phyloP scores from a whole-genome alignment of 2,113 vertebrate species.

The Puffinus mauretanicus region DNA sequence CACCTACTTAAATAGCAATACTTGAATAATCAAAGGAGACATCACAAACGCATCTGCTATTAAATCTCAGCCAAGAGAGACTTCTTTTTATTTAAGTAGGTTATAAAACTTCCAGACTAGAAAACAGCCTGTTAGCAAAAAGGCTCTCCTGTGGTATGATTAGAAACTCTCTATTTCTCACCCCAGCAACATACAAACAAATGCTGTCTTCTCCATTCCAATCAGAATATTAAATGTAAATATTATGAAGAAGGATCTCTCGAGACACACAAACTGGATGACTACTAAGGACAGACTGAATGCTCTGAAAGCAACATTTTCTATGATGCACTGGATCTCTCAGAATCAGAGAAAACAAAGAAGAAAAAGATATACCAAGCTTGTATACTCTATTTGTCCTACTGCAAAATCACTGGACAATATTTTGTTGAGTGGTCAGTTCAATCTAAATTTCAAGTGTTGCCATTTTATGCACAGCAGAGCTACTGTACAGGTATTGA shows the following conservation, averaged over 20 bases:
- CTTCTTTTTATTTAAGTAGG: background rate
- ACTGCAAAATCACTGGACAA: background rate
- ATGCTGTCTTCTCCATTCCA: background rate
- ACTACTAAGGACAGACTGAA: background rate
- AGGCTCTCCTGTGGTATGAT: background rate
- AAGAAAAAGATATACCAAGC: background rate
- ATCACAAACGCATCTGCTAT: background rate
- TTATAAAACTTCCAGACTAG: constrained; percentile 3
- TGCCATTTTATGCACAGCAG: background rate
- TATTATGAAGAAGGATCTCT: constrained; percentile 1
- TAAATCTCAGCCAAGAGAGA: background rate
- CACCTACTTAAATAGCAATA: background rate
- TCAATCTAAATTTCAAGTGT: background rate
- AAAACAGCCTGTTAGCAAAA: background rate
- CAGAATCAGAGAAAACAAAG: background rate
- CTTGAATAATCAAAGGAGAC: background rate
- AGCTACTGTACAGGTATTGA: background rate
- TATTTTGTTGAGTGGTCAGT: background rate
- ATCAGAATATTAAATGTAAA: constrained; percentile 37
- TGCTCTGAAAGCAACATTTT: background rate
- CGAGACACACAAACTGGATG: background rate
- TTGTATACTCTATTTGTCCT: background rate
- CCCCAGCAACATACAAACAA: background rate
- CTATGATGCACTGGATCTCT: background rate
- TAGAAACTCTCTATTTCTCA: background rate